phyloP scores from a whole-genome alignment of 2,797 vertebrate species.

The Melanotaenia parkinsoni region DNA sequence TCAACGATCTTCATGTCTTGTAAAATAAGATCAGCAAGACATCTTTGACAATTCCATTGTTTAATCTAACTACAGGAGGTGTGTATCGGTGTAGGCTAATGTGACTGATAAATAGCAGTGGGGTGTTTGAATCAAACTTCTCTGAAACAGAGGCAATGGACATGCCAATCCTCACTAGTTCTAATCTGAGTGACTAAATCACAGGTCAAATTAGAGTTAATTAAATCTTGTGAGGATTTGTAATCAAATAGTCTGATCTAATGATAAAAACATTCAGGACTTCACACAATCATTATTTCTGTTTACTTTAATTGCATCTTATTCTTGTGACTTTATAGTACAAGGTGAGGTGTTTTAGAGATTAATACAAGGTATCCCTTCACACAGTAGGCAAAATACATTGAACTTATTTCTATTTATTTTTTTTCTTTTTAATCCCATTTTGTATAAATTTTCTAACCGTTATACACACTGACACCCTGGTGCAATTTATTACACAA shows the following conservation, averaged over 20 bases:
- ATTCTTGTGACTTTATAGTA: not conserved
- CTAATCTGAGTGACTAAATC: not conserved
- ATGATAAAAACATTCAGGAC: not conserved
- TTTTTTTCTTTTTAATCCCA: not conserved
- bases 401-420: not conserved
- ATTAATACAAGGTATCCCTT: not conserved
- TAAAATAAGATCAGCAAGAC: not conserved
- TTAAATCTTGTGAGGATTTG: not conserved
- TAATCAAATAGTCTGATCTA: not conserved
- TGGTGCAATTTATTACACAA: not conserved
- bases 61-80: conserved; percentile 3
- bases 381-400: not conserved
- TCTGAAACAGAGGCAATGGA: not conserved
- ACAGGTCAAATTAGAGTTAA: not conserved
- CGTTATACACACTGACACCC: not conserved
- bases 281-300: conserved; percentile 1
- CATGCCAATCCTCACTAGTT: not conserved
- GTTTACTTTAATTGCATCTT: conserved; percentile 6
- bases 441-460: not conserved
- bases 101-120: not conserved
- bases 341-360: conserved; percentile 4
- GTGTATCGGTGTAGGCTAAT: not conserved
- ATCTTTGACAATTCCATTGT: conserved; percentile 2
- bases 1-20: conserved; percentile 1
- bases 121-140: not conserved